A percentile compares a stretch with the other conserved stretches of the same genome.
Evolutionary conservation across 2,797 vertebrate species (phyloP).

Genomic region (Platyrinchus mystaceus): DNA sequence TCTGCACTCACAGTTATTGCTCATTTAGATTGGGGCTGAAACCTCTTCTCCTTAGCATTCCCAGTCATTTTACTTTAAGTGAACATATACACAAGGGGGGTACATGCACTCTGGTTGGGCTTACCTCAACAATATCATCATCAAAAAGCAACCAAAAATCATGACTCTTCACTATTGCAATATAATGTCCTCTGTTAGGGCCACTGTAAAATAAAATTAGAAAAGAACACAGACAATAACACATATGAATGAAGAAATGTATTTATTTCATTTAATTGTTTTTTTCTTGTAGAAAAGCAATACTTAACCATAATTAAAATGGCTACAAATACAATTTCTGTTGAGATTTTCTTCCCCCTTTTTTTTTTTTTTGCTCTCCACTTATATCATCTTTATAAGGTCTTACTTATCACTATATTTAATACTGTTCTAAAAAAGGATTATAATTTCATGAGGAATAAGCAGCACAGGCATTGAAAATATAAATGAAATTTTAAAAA

Average conservation of each 20-base stretch:
- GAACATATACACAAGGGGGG: not conserved
- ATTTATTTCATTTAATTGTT: not conserved
- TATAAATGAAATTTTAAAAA: not conserved
- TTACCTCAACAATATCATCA: slow-evolving; percentile 86
- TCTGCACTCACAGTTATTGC: not conserved
- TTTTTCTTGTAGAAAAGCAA: not conserved
- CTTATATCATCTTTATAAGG: not conserved
- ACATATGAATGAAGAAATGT: not conserved
- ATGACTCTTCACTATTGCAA: slow-evolving; percentile 87
- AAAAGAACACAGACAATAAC: not conserved
- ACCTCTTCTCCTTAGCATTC: not conserved
- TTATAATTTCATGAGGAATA: not conserved
- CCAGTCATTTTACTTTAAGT: not conserved
- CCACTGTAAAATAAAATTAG: slow-evolving; percentile 73
- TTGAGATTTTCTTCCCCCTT: not conserved
- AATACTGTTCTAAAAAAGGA: not conserved
- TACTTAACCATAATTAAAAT: not conserved
- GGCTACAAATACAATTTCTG: not conserved
- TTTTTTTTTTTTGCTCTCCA: not conserved
- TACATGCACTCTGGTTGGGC: not conserved
- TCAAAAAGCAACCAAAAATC: slow-evolving; percentile 86
- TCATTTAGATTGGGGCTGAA: not conserved
- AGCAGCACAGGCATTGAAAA: not conserved
- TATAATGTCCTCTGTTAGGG: slow-evolving; percentile 86
- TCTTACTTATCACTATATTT: not conserved